Base-by-base conservation (phyloP, 2,888 invertebrate species). In the Cryptosula pallasiana region DNA sequence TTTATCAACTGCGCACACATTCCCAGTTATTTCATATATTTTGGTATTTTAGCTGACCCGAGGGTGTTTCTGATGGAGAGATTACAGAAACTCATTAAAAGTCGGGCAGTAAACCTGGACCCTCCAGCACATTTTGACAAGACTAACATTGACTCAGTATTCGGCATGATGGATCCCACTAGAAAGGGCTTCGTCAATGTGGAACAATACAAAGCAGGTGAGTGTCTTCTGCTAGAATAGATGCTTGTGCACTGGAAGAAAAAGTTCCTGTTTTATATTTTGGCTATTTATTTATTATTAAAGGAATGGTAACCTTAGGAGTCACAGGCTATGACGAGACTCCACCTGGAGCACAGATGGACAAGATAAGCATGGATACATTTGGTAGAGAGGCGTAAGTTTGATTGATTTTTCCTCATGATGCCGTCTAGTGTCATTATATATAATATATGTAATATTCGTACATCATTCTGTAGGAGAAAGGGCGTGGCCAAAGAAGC, bases 111-210 rank as follows among this genome's bases (percentile, higher is more conserved):
- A n/a, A 77, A 77, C 63, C 69, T 77, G 16, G 79, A 82, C 69
- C 77, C 75, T 71, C 82, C 82, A 3, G 79, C 80, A 73, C 73
- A 83, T 57, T 81, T 84, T 76, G 82, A 84, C 76, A 82, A 82
- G 32, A 75, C 77, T 71, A 83, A 84, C 75, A 78, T 84, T 25
- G 75, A 78, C 73, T 81, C 83, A 32, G 78, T 84, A 2, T 83
- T 81, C 78, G 80, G 81, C 16, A 82, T 84, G 82, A 73, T 84
- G 72, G 84, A 83, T 75, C 83, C 83, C 23, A 83, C 82, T 35
- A 77, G 77, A 25, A 77, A 77, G 71, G 83, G 83, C 9, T 78
- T 74, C 69, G 79, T 84, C 29, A 79, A 80, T 55, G 35, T 79
- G 0, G 75, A 79, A 74, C 83, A 84, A 73, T 83, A 84, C 72